These are phyloP conservation scores for Leuciscus waleckii DNA, from an alignment of 2,797 vertebrate genomes.

Conservation along the genomic window DNA sequence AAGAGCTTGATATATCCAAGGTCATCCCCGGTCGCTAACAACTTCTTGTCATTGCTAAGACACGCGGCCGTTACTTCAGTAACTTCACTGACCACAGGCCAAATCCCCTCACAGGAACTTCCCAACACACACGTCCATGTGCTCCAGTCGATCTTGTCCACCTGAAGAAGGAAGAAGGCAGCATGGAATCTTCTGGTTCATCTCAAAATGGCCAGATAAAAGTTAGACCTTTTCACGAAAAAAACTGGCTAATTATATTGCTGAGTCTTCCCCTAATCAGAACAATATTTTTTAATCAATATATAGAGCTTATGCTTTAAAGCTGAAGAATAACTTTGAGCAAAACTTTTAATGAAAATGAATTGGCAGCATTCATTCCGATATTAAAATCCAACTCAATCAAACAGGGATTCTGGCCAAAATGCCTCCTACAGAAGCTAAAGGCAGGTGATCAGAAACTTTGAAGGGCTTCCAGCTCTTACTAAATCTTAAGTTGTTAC, in stretches of 20 bases:
- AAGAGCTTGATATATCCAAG: slow-evolving; percentile 98
- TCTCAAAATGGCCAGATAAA: neutral
- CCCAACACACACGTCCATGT: slow-evolving; percentile 97
- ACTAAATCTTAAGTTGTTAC: slow-evolving; percentile 24
- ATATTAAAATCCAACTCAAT: slow-evolving; percentile 18
- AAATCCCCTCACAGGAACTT: slow-evolving; percentile 91
- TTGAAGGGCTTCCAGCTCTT: slow-evolving; percentile 10
- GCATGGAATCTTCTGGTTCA: neutral
- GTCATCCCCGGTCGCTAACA: slow-evolving; percentile 96
- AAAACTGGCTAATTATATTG: neutral
- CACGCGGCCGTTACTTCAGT: slow-evolving; percentile 91
- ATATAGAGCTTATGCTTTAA: neutral
- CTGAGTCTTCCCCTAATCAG: neutral
- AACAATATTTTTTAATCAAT: neutral
- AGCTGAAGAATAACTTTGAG: slow-evolving; percentile 7
- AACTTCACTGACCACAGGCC: slow-evolving; percentile 95
- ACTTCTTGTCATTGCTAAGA: slow-evolving; percentile 89
- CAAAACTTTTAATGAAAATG: slow-evolving; percentile 7
- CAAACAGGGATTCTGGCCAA: neutral
- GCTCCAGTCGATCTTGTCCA: slow-evolving; percentile 95
- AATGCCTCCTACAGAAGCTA: neutral
- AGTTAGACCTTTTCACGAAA: neutral
- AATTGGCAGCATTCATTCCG: neutral
- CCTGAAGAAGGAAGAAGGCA: slow-evolving; percentile 74
- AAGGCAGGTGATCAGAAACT: slow-evolving; percentile 1